These are phyloP conservation scores for Sylvilagus bachmani DNA, from an alignment of 2,113 vertebrate species.

Conservation along the genomic window DNA sequence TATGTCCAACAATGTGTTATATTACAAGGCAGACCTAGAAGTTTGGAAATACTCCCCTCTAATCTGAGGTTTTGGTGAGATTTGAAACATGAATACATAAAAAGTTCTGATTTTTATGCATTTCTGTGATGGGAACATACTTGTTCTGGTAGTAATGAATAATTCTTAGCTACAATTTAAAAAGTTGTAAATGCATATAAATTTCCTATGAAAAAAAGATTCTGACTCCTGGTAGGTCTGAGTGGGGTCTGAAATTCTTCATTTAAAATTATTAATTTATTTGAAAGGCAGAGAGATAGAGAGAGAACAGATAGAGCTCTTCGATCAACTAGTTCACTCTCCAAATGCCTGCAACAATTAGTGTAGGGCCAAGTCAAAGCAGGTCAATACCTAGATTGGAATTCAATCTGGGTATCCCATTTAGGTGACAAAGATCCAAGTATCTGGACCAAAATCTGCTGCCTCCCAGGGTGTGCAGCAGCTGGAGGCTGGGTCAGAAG, in stretches of 20 bases:
- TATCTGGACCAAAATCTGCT: too few species aligned
- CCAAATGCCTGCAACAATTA: too few species aligned
- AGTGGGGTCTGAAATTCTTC: neutral
- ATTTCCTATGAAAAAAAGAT: neutral
- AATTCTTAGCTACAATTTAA: neutral
- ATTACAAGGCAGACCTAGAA: neutral
- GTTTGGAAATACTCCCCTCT: neutral
- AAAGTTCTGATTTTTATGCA: neutral
- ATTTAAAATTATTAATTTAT: neutral
- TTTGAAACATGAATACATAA: neutral
- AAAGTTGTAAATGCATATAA: neutral
- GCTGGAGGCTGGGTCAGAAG: too few species aligned
- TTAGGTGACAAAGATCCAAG: too few species aligned
- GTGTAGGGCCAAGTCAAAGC: too few species aligned
- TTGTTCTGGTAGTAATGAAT: neutral
- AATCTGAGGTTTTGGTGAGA: neutral
- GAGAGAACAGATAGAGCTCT: too few species aligned
- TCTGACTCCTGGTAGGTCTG: neutral
- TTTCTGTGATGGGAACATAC: neutral
- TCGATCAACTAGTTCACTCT: too few species aligned
- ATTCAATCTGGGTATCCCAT: too few species aligned
- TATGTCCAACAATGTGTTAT: neutral
- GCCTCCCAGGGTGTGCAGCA: too few species aligned
- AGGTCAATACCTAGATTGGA: too few species aligned
- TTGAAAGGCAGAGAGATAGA: too few species aligned